Base-by-base conservation (phyloP, 2,888 invertebrate genomes). In the Scaptomyza polygonia region DNA sequence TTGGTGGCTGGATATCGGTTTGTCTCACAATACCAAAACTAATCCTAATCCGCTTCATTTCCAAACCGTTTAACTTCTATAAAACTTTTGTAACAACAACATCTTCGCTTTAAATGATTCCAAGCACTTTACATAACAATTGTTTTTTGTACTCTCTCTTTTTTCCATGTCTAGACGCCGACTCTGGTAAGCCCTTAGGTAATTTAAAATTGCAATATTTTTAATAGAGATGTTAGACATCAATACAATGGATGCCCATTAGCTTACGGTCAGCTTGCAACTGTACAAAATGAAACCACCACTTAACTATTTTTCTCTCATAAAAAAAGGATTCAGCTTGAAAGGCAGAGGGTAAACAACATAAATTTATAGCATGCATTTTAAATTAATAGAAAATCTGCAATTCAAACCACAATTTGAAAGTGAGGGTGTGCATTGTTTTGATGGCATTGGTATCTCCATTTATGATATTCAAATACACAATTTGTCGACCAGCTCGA, bases 111-210 rank as follows among this genome's bases (percentile, higher is more conserved):
- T 49, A 40, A 12, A 25, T 49, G 36, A 32, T 9, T 45, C 53
- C 49, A 42, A 58, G 44, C 11, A 52, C 30, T 40, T 66, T 18
- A 52, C 52, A 57, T 40, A 49, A 62, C 29, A 44, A 61, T 62
- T 68, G n/a, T 74, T 81, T 32, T 67, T 47, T 62, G 8, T 56
- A 55, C 32, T 59, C 54, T 54, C 42, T 45, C n/a, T n/a, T 25
- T 25, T 7, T 25, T 7, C 21, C 42, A 48, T 49, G 48, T 77
- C 42, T 70, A 90, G 90, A 90, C 74, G 76, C 86, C 62, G 90
- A 90, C 32, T 79, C 88, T 40, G 86, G 81, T 78, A 89, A 83
- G 51, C 76, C 90, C 53, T 87, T 88, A 90, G 90, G 90, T 90
- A 90, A 90, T 56, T 86, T 72, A 32, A 58, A 70, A 11, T 44